Conservation (phyloP, 2,888 invertebrate genomes). For the Heteromyza rotundicornis region DNA sequence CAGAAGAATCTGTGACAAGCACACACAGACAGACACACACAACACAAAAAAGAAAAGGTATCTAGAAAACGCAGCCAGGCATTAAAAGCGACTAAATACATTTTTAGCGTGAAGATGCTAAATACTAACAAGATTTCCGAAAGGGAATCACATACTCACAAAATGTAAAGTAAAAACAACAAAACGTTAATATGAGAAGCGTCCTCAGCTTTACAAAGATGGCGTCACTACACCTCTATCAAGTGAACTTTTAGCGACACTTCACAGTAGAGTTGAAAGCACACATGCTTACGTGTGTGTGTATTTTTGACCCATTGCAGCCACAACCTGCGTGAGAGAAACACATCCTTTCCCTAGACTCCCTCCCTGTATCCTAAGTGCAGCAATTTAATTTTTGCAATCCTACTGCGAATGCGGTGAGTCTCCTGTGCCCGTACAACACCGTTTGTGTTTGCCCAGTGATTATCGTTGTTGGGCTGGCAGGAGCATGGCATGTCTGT, state of each 20-base stretch:
- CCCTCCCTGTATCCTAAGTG: not conserved
- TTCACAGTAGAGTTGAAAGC: too few species aligned
- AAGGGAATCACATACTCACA: not conserved
- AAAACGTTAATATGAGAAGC: too few species aligned
- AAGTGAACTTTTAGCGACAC: too few species aligned
- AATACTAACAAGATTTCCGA: slow-evolving; percentile 44
- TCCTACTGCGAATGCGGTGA: not conserved
- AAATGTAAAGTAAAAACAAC: not conserved
- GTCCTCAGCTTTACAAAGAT: too few species aligned
- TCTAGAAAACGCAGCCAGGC: slow-evolving; percentile 50
- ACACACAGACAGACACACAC: too few species aligned
- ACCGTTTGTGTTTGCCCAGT: not conserved
- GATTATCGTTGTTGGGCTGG: not conserved
- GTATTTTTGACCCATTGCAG: too few species aligned
- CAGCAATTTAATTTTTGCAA: too few species aligned
- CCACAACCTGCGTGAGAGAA: too few species aligned
- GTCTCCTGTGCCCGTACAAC: not conserved
- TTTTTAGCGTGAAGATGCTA: slow-evolving; percentile 53
- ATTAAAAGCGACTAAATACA: slow-evolving; percentile 53
- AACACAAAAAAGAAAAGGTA: not conserved
- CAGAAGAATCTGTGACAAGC: too few species aligned
- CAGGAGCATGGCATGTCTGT: not conserved
- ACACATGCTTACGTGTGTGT: too few species aligned
- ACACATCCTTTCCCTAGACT: not conserved
- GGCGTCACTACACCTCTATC: not conserved